phyloP scores from a whole-genome alignment of 2,888 invertebrate genomes.

The Oxytorus armatus region DNA sequence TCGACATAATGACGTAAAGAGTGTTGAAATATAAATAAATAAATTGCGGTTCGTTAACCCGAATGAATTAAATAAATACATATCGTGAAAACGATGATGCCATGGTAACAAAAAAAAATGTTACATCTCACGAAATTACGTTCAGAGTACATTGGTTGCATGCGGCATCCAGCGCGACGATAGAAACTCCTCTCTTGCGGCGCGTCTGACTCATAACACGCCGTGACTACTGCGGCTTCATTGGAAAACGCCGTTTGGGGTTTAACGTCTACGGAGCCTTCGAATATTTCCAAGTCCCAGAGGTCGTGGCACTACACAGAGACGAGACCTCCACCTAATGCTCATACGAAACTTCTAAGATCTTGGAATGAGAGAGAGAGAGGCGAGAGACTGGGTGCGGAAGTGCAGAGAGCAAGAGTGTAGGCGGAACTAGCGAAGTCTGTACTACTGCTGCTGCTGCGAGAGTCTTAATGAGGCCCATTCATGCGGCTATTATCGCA shows the following conservation, averaged over 20 bases:
- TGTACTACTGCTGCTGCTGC: conserved; percentile 65
- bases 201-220: conserved; percentile 54
- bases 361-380: conserved; percentile 59
- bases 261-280: conserved; percentile 59
- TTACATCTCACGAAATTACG: neutral
- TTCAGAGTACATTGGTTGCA: conserved; percentile 38
- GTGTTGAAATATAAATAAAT: neutral
- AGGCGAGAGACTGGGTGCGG: conserved; percentile 1
- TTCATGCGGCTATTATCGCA: conserved; percentile 82
- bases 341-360: conserved; percentile 70
- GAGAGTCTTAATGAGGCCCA: conserved; percentile 83
- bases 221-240: conserved; percentile 50
- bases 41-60: neutral
- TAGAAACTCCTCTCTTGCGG: conserved; percentile 17
- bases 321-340: conserved; percentile 44
- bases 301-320: conserved; percentile 46
- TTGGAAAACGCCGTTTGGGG: conserved; percentile 35
- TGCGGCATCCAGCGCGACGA: conserved; percentile 2
- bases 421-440: conserved; percentile 7
- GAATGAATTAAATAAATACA: neutral
- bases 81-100: neutral
- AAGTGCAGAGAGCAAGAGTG: conserved; percentile 27
- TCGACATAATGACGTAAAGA: neutral
- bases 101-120: conserved; percentile 8
- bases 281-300: conserved; percentile 74